A percentile compares a stretch with the other conserved stretches of the same genome.
Conservation (phyloP, 2,113 vertebrate species). For the Rhagologus leucostigma region DNA sequence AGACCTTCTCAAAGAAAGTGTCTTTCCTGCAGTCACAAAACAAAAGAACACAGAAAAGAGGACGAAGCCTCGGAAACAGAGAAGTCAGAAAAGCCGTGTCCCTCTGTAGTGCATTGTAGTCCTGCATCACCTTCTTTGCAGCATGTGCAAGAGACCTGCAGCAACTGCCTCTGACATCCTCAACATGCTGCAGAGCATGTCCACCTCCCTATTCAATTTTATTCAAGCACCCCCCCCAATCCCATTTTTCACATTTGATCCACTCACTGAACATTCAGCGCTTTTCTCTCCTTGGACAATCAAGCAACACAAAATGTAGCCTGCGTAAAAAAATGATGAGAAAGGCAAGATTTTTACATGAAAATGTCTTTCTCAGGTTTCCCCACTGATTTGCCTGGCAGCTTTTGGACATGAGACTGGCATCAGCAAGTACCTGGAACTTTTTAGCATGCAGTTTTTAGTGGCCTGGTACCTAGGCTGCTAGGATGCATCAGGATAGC, state of each 20-base stretch:
- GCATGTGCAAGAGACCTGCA: neutral
- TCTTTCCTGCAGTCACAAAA: neutral
- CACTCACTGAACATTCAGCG: neutral
- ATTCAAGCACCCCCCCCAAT: neutral
- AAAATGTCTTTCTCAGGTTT: neutral
- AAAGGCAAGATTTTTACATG: neutral
- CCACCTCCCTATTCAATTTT: neutral
- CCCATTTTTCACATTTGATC: neutral
- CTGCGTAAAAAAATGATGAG: neutral
- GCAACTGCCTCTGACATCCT: neutral
- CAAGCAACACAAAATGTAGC: neutral
- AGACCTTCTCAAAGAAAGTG: neutral
- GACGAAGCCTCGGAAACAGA: neutral
- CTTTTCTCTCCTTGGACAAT: neutral
- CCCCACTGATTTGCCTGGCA: neutral
- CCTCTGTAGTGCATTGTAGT: neutral
- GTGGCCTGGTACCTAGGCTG: neutral
- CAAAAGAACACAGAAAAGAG: neutral
- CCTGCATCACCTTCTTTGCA: neutral
- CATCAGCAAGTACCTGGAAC: neutral
- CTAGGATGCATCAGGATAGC: neutral
- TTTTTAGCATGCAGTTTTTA: neutral
- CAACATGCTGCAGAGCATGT: fast-evolving
- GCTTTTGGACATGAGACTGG: neutral
- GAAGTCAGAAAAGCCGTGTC: neutral